Percentiles rank a stretch among this genome's conserved stretches.
phyloP scores from a whole-genome alignment of 2,888 invertebrate species.

The Scelioninae gen. 2 region DNA sequence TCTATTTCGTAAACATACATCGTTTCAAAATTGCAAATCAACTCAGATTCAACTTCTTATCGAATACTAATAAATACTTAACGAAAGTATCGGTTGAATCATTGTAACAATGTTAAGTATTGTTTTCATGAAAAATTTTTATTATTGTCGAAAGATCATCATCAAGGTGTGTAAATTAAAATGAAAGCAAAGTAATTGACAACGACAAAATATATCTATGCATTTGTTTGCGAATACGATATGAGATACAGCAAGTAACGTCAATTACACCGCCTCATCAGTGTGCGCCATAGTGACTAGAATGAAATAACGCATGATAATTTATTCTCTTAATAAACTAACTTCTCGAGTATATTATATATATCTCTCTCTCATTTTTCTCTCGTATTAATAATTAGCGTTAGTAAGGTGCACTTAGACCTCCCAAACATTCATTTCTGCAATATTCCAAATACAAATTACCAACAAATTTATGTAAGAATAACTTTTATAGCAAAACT shows the following conservation, averaged over 20 bases:
- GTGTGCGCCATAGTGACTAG: slow-evolving; percentile 58
- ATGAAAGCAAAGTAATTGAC: slow-evolving; percentile 51
- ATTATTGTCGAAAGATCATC: slow-evolving; percentile 58
- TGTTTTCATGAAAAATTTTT: slow-evolving; percentile 51
- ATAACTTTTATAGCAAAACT: too few relatives aligned
- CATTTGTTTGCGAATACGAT: slow-evolving; percentile 31
- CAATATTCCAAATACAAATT: slow-evolving; percentile 16
- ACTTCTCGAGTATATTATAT: slow-evolving; percentile 24
- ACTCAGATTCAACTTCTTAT: too few relatives aligned
- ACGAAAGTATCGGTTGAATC: slow-evolving; percentile 12
- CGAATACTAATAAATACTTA: too few relatives aligned
- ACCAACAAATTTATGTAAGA: too few relatives aligned
- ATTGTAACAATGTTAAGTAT: neutral
- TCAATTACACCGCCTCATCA: slow-evolving; percentile 49
- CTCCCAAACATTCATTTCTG: slow-evolving; percentile 46
- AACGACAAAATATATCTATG: slow-evolving; percentile 51
- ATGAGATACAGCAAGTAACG: slow-evolving; percentile 53
- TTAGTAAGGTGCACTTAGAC: slow-evolving; percentile 55
- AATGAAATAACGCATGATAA: slow-evolving; percentile 54
- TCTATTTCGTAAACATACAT: too few relatives aligned
- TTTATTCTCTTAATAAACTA: slow-evolving; percentile 43
- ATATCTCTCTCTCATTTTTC: slow-evolving; percentile 26
- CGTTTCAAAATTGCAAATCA: too few relatives aligned
- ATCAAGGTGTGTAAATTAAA: slow-evolving; percentile 52
- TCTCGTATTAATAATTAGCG: slow-evolving; percentile 43